Evolutionary conservation across 2,888 invertebrate species (phyloP).

Genomic region (Calliphora vomitoria): DNA sequence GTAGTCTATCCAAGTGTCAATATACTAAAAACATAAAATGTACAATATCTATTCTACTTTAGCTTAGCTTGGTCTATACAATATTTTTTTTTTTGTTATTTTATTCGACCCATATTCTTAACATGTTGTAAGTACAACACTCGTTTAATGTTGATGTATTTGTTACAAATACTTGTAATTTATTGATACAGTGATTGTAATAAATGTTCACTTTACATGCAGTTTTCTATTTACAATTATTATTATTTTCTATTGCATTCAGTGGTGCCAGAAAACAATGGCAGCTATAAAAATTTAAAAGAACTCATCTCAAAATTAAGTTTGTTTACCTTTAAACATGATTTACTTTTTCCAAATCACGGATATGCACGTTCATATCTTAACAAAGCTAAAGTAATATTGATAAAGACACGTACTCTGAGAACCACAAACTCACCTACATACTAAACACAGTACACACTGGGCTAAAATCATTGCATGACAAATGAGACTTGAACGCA

Average conservation of each 20-base stretch:
- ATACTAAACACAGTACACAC: not conserved
- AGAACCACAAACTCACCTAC: slow-evolving; percentile 42
- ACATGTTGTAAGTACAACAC: slow-evolving; percentile 49
- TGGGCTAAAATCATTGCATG: not conserved
- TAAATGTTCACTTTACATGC: slow-evolving; percentile 72
- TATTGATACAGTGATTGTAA: slow-evolving; percentile 63
- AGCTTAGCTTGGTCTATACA: not conserved
- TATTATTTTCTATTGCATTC: slow-evolving; percentile 33
- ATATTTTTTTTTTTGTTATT: not conserved
- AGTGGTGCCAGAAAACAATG: slow-evolving; percentile 30
- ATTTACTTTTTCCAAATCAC: slow-evolving; percentile 55
- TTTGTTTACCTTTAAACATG: slow-evolving; percentile 71
- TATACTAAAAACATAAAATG: slow-evolving; percentile 69
- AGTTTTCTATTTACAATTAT: slow-evolving; percentile 60
- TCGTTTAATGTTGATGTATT: slow-evolving; percentile 64
- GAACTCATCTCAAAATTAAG: slow-evolving; percentile 63
- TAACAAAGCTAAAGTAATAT: slow-evolving; percentile 42
- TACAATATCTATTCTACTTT: slow-evolving; percentile 53
- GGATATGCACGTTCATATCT: slow-evolving; percentile 57
- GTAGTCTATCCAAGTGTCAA: slow-evolving; percentile 67
- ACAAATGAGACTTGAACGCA: slow-evolving; percentile 11
- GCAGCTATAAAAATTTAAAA: slow-evolving; percentile 14
- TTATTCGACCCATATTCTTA: slow-evolving; percentile 56
- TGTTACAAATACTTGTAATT: slow-evolving; percentile 60
- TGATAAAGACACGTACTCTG: slow-evolving; percentile 60